Evolutionary conservation across 2,797 vertebrate species (phyloP).

Genomic region (Malacoraja senta): DNA sequence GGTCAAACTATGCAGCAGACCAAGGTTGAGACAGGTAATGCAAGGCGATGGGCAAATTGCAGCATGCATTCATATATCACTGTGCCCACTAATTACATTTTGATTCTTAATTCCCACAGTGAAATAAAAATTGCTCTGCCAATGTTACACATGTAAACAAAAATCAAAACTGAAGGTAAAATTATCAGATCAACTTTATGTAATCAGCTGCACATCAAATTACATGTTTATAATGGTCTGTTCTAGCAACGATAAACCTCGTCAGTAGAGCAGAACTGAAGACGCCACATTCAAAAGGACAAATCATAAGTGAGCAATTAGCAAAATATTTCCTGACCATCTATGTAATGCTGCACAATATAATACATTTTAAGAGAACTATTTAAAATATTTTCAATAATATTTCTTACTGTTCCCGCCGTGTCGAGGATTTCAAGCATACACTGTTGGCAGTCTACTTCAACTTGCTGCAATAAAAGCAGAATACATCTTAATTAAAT

Average conservation of each 20-base stretch:
- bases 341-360: constrained; percentile 37
- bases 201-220: background rate
- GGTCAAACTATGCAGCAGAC: background rate
- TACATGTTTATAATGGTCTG: background rate
- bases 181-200: background rate
- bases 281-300: background rate
- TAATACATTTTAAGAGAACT: constrained; percentile 40
- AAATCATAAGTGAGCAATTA: background rate
- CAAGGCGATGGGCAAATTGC: background rate
- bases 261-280: background rate
- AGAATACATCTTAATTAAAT: constrained; percentile 1
- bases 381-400: background rate
- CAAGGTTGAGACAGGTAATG: background rate
- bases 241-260: background rate
- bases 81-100: background rate
- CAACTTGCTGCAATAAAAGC: constrained; percentile 77
- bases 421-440: constrained; percentile 99
- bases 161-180: background rate
- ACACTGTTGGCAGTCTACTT: constrained; percentile 95
- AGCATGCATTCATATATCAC: background rate
- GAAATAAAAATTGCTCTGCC: background rate
- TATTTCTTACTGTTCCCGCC: constrained; percentile 85
- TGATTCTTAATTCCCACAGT: background rate
- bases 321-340: background rate
- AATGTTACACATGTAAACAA: background rate